Conservation (phyloP, 2,113 vertebrate genomes). For the Sterna hirundo region DNA sequence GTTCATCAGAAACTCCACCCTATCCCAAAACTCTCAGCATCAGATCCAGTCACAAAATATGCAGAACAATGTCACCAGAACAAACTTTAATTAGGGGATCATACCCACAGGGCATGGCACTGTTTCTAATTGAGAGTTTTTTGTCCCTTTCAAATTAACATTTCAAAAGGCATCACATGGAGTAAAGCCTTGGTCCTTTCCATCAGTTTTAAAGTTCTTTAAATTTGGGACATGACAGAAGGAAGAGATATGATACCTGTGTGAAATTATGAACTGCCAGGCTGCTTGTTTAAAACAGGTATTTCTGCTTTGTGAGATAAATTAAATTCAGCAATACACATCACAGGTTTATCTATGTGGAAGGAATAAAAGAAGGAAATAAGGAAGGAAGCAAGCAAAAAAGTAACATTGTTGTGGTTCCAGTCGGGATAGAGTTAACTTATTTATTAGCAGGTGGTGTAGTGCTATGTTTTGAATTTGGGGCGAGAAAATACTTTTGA, state of each 20-base stretch:
- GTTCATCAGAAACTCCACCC: constrained; percentile 19
- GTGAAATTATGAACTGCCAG: background rate
- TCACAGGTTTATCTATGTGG: background rate
- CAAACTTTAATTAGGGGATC: constrained; percentile 29
- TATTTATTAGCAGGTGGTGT: background rate
- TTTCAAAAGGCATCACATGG: background rate
- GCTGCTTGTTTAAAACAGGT: background rate
- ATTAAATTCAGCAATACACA: background rate
- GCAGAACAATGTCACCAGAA: constrained; percentile 14
- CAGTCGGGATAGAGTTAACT: background rate
- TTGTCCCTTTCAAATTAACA: constrained; percentile 8
- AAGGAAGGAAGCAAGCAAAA: background rate
- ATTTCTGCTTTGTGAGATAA: background rate
- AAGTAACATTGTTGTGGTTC: background rate
- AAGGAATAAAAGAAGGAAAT: background rate
- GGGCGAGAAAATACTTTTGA: background rate
- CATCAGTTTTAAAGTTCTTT: background rate
- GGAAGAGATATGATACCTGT: background rate
- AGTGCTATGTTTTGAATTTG: background rate
- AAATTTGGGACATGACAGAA: background rate
- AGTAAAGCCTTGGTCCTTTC: background rate
- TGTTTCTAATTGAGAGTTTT: background rate
- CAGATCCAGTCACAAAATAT: background rate
- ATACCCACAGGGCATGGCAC: background rate
- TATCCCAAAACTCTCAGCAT: background rate